Base-by-base conservation (phyloP, 2,888 invertebrate species). In the Polymixis lichenea region DNA sequence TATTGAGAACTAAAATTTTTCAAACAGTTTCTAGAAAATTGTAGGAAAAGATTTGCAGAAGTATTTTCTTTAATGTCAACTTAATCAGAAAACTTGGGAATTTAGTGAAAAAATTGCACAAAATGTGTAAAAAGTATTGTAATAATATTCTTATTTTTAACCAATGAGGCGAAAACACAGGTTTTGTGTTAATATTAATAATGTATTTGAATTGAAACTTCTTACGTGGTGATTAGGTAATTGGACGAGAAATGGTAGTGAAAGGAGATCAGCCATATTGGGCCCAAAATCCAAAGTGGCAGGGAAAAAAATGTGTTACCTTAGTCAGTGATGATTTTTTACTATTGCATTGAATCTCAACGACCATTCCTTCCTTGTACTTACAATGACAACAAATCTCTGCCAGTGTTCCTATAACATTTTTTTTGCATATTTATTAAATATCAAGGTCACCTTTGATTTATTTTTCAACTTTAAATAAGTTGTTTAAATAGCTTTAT, bases 141-240 rank as follows among this genome's bases (percentile, higher is more conserved):
- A 78, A 58, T 74, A 46, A 46, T 80, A 51, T 61, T 53, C 5
- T 78, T 78, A 28, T 51, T 38, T 56, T 58, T 55, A 78, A 22
- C 32, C 9, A 55, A 55, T 60, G 55, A 43, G 22, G 68, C 28
- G 3, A 49, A 49, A 43, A 53, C 3, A 49, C 25, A 11, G 17
- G 22, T 28, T 28, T 0, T 58, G 6, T 64, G 38, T 49, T 66
- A 55, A 28, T 56, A 67, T 38, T 43, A n/a, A 46, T 43, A n/a
- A 46, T 72, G 17, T 51, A 51, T 66, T 58, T 58, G 58, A 28
- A 58, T 28, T 58, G 58, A 58, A 28, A 58, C 58, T 58, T 58
- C 58, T 58, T 58, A 28, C 4, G 15, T 7, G 15, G 25, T 15
- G 28, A 56, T 25, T 25, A 6, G 56, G 17, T 58, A 9, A 28